Percentiles rank a stretch among this genome's conserved stretches.
phyloP scores from a whole-genome alignment of 2,113 vertebrate species.

The Leuciscus idus region DNA sequence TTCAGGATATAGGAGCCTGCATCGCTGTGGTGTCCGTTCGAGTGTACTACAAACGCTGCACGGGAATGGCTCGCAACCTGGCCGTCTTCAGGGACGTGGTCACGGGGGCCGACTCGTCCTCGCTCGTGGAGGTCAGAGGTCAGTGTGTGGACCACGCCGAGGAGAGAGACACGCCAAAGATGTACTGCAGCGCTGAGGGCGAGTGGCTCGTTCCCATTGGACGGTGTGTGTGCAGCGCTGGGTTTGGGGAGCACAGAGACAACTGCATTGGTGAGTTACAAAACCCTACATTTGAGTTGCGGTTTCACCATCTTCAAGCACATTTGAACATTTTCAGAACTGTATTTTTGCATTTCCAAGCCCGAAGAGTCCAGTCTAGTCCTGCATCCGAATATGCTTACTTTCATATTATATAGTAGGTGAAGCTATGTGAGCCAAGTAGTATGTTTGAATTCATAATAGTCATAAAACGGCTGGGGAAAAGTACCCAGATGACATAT shows the following conservation, averaged over 20 bases:
- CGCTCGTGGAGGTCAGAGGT: conserved; percentile 92
- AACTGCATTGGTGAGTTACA: conserved; percentile 88
- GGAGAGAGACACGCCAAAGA: conserved; percentile 95
- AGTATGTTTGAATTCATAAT: no score
- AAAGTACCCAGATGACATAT: no score
- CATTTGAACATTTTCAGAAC: not conserved
- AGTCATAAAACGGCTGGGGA: no score
- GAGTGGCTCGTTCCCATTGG: conserved; percentile 98
- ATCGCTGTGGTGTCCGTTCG: conserved; percentile 92
- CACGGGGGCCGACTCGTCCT: conserved; percentile 93
- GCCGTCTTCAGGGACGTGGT: conserved; percentile 93
- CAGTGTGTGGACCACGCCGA: conserved; percentile 92
- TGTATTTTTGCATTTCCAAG: not conserved
- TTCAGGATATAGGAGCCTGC: conserved; percentile 97
- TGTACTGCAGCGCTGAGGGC: conserved; percentile 99
- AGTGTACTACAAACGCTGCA: conserved; percentile 95
- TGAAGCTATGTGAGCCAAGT: no score
- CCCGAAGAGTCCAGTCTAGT: not conserved
- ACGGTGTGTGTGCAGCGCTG: conserved; percentile 92
- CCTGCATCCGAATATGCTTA: no score
- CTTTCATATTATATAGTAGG: no score
- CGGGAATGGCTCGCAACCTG: conserved; percentile 88
- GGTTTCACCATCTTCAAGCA: no score
- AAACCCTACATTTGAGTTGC: not conserved
- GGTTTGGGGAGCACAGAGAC: conserved; percentile 88